phyloP scores from a whole-genome alignment of 1,140 invertebrate species.

The Drosophila nasuta region DNA sequence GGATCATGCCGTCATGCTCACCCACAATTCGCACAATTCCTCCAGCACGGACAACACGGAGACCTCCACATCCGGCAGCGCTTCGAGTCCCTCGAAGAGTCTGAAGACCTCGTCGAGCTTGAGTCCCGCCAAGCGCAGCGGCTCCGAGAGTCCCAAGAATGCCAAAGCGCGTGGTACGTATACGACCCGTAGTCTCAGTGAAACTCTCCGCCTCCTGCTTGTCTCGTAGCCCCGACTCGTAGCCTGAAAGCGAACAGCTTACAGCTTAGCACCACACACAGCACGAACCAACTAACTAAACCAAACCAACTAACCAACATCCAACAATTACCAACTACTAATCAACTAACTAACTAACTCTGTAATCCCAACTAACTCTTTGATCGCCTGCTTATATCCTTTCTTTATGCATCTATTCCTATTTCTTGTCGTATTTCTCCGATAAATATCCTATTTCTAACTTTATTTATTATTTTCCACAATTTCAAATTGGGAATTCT shows the following conservation, averaged over 20 bases:
- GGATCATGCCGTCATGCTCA: constrained; percentile 86
- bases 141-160: constrained; percentile 88
- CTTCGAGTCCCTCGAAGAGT: constrained; percentile 93
- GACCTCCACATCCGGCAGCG: constrained; percentile 87
- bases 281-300: constrained; percentile 26
- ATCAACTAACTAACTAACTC: background rate
- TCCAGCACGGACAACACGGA: constrained; percentile 86
- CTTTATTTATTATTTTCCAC: no score
- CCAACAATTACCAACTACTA: background rate
- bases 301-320: constrained; percentile 22
- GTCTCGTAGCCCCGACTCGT: background rate
- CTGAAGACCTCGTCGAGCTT: constrained; percentile 93
- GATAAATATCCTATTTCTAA: no score
- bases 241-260: no score
- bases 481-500: no score
- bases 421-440: no score
- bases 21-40: constrained; percentile 84
- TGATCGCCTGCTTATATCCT: constrained; percentile 2
- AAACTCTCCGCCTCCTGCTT: background rate
- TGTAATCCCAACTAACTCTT: background rate
- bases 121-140: constrained; percentile 93
- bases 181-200: background rate
- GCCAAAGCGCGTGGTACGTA: constrained; percentile 80
- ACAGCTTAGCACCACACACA: constrained; percentile 2
- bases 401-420: no score